Evolutionary conservation across 2,113 vertebrate species (phyloP).

Genomic region (Nycticorax nycticorax): DNA sequence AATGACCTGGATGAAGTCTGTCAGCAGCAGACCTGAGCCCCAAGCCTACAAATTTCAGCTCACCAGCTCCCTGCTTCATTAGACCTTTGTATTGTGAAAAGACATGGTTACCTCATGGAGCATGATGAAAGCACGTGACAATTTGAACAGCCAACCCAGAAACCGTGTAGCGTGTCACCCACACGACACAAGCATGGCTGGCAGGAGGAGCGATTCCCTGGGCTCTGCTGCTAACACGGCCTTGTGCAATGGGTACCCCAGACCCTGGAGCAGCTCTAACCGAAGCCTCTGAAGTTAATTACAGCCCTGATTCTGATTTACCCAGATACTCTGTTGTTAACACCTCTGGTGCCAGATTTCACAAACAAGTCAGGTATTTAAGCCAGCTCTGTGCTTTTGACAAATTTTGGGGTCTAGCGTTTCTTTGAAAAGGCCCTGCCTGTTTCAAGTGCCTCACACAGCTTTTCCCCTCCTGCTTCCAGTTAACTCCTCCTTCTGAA

Average conservation of each 20-base stretch:
- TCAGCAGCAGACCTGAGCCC: not conserved
- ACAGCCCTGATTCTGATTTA: not conserved
- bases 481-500: not conserved
- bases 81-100: not conserved
- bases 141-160: not conserved
- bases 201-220: not conserved
- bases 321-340: not conserved
- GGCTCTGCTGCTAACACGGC: not conserved
- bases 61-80: not conserved
- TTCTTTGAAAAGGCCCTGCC: not conserved
- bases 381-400: not conserved
- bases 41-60: not conserved
- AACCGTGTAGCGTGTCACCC: rapidly evolving
- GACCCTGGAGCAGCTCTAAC: not conserved
- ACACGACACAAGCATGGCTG: not conserved
- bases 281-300: not conserved
- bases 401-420: not conserved
- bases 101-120: not conserved
- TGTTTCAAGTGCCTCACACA: not conserved
- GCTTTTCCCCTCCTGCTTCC: not conserved
- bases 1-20: not conserved
- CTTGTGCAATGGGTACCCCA: not conserved
- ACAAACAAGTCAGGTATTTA: not conserved
- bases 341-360: not conserved
- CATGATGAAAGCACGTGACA: not conserved